Evolutionary conservation across 92 coral and sea anemone species (phyloP).

Genomic region (Phenganax subtilis): DNA sequence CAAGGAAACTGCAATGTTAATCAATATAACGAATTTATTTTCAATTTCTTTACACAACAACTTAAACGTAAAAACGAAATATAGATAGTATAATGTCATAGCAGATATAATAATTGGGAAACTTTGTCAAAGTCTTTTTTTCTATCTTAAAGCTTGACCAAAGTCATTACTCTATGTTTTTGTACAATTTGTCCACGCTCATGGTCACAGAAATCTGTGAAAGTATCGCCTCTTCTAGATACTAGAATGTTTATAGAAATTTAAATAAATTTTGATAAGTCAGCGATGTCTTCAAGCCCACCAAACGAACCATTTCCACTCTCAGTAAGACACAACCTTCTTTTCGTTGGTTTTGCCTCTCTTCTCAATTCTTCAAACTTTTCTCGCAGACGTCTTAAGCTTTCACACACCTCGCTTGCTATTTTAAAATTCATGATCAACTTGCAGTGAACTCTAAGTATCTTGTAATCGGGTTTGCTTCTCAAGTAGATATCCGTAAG

Average conservation of each 20-base stretch:
- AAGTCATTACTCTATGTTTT: too few species aligned
- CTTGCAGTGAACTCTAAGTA: background rate
- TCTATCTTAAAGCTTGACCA: too few species aligned
- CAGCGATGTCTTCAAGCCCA: background rate
- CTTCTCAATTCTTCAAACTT: background rate
- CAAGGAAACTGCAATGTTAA: too few species aligned
- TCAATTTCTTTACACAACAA: too few species aligned
- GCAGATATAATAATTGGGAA: too few species aligned
- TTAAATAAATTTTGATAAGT: background rate
- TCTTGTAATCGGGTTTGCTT: background rate
- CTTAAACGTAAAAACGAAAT: too few species aligned
- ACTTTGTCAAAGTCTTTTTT: too few species aligned
- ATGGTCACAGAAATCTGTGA: too few species aligned
- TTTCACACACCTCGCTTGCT: background rate
- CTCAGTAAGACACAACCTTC: background rate
- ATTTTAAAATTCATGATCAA: background rate
- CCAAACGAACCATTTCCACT: background rate
- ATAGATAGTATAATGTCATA: too few species aligned
- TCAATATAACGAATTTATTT: too few species aligned
- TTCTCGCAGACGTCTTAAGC: background rate
- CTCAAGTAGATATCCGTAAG: constrained; percentile 9
- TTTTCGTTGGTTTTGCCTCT: background rate
- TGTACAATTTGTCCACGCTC: too few species aligned
- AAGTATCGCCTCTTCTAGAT: too few species aligned
- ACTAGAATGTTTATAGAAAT: background rate